These are phyloP conservation scores for Recurvirostra avosetta DNA, from an alignment of 2,113 vertebrate genomes.

Conservation along the genomic window DNA sequence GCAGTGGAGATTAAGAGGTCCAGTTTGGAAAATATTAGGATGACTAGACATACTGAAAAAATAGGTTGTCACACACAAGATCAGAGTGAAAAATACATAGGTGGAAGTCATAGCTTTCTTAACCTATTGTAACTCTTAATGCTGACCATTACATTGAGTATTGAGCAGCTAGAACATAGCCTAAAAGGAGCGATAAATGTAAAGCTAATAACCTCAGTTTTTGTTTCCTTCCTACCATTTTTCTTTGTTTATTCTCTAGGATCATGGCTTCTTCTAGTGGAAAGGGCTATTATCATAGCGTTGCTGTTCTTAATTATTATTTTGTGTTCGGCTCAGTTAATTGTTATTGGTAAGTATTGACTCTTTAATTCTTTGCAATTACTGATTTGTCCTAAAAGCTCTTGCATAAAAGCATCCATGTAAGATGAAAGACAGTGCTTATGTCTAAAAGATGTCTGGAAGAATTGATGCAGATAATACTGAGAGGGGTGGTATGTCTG, in stretches of 20 bases:
- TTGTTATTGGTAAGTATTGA: slow-evolving; percentile 71
- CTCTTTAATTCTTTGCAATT: slow-evolving; percentile 1
- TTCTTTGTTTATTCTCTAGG: slow-evolving; percentile 56
- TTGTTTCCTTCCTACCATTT: neutral
- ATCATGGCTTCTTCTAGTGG: slow-evolving; percentile 66
- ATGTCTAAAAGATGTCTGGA: neutral
- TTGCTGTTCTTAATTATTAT: slow-evolving; percentile 55
- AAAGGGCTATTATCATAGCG: slow-evolving; percentile 61
- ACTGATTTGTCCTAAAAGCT: neutral
- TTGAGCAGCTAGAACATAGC: neutral
- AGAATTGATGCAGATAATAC: neutral
- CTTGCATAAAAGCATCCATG: neutral
- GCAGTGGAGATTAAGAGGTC: neutral
- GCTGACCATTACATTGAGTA: neutral
- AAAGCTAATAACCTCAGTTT: neutral
- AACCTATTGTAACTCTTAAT: neutral
- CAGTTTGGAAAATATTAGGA: neutral
- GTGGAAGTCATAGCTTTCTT: neutral
- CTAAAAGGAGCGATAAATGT: neutral
- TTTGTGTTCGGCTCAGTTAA: slow-evolving; percentile 66
- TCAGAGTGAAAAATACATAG: neutral
- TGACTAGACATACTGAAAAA: neutral
- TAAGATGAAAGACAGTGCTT: neutral
- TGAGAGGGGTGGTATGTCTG: neutral
- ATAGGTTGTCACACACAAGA: neutral